phyloP scores from a whole-genome alignment of 2,797 vertebrate species.

The Thamnophis elegans region DNA sequence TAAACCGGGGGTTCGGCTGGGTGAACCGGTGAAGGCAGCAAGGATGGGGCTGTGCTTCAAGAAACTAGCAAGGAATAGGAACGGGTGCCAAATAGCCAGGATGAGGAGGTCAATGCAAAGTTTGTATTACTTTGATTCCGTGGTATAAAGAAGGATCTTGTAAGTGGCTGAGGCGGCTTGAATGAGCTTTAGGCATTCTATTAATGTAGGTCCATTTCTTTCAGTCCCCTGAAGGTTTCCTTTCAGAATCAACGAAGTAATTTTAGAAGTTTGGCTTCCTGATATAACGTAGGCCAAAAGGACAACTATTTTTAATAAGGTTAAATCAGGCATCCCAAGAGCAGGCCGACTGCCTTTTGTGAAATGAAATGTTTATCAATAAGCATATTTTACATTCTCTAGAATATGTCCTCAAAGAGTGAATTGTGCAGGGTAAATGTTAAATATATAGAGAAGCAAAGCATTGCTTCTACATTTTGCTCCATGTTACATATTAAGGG shows the following conservation, averaged over 20 bases:
- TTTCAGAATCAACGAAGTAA: background rate
- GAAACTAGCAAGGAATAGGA: background rate
- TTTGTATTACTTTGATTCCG: background rate
- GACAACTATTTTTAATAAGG: background rate
- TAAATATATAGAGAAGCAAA: background rate
- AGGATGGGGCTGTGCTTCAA: background rate
- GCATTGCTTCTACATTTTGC: background rate
- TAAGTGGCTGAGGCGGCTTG: background rate
- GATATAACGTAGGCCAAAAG: background rate
- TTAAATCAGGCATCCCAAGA: background rate
- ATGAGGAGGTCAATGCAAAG: background rate
- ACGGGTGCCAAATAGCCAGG: background rate
- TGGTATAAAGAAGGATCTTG: background rate
- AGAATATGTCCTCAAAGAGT: background rate
- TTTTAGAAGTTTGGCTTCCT: background rate
- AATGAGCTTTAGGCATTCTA: background rate
- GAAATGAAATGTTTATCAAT: background rate
- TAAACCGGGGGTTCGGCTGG: no score
- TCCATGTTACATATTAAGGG: background rate
- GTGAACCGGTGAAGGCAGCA: background rate
- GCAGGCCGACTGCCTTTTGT: background rate
- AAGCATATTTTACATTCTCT: background rate
- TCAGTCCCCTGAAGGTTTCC: background rate
- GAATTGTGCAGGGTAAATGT: background rate
- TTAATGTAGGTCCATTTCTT: background rate